Percentiles rank a stretch among this genome's conserved stretches.
phyloP scores from a whole-genome alignment of 2,797 vertebrate species.

The Sciurus vulgaris region DNA sequence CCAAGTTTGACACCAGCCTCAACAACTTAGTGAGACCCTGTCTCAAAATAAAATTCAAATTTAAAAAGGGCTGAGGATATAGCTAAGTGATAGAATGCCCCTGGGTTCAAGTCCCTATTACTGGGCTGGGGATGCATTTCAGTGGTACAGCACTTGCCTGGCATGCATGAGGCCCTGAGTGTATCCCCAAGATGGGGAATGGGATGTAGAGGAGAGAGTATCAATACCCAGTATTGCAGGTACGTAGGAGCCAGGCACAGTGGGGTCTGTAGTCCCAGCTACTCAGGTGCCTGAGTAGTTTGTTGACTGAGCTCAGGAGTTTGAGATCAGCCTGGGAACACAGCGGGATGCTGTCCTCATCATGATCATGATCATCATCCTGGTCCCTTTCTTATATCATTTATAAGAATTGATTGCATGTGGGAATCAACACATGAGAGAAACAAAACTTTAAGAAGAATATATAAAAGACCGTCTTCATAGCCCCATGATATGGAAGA shows the following conservation, averaged over 20 bases:
- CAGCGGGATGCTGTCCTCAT: background rate
- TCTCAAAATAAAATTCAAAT: background rate
- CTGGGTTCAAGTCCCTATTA: no score
- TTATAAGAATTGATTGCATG: background rate
- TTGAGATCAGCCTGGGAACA: background rate
- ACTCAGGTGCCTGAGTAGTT: background rate
- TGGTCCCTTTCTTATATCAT: background rate
- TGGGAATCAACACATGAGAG: background rate
- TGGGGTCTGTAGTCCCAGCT: background rate
- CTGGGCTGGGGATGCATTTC: no score
- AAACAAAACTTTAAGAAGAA: conserved; percentile 6
- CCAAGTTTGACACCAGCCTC: no score
- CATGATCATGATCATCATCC: no score
- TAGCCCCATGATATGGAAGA: background rate
- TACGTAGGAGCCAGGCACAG: background rate
- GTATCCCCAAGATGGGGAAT: no score
- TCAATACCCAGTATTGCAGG: no score
- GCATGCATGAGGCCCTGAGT: no score
- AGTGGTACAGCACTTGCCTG: no score
- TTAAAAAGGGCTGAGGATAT: background rate
- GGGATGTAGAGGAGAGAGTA: no score
- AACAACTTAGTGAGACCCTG: background rate
- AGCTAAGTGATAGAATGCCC: no score
- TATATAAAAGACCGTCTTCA: background rate
- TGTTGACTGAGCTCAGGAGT: background rate